Conservation (phyloP, 2,888 invertebrate genomes). For the Hydroisotoma schaefferi region DNA sequence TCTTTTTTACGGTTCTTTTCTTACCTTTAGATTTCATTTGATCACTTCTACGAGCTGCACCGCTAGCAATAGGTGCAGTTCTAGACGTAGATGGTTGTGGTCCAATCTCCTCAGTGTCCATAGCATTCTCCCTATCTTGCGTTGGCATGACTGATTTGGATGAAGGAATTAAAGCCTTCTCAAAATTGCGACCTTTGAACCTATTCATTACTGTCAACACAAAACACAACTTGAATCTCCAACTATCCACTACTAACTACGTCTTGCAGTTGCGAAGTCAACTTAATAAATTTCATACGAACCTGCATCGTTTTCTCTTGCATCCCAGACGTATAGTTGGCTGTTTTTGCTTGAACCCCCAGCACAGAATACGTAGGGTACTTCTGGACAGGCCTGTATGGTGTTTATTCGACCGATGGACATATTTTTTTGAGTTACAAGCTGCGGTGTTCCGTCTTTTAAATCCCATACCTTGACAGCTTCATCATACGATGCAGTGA, state of each 20-base stretch:
- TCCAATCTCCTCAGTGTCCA: not conserved
- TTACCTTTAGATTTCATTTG: not conserved
- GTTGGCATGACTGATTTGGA: not conserved
- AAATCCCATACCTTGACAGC: constrained; percentile 82
- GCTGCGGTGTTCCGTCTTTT: constrained; percentile 43
- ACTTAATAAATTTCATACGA: constrained; percentile 36
- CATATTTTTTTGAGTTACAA: constrained; percentile 58
- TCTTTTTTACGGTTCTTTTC: not conserved
- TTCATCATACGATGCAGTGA: constrained; percentile 76
- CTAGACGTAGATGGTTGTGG: not conserved
- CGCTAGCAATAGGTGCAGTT: too few relatives aligned
- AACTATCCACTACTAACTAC: not conserved
- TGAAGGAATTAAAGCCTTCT: not conserved
- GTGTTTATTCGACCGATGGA: constrained; percentile 71
- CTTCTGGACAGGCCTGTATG: constrained; percentile 73
- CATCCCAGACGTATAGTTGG: constrained; percentile 67
- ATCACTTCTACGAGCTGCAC: not conserved
- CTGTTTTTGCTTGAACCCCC: constrained; percentile 81
- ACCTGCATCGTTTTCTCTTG: constrained; percentile 61
- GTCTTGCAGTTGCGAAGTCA: not conserved
- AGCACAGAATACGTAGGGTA: constrained; percentile 71
- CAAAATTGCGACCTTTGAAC: not conserved
- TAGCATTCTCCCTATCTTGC: too few relatives aligned
- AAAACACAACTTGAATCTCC: too few relatives aligned
- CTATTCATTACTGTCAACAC: not conserved